Conservation (phyloP, 1,140 invertebrate genomes). For the Lithobius niger region DNA sequence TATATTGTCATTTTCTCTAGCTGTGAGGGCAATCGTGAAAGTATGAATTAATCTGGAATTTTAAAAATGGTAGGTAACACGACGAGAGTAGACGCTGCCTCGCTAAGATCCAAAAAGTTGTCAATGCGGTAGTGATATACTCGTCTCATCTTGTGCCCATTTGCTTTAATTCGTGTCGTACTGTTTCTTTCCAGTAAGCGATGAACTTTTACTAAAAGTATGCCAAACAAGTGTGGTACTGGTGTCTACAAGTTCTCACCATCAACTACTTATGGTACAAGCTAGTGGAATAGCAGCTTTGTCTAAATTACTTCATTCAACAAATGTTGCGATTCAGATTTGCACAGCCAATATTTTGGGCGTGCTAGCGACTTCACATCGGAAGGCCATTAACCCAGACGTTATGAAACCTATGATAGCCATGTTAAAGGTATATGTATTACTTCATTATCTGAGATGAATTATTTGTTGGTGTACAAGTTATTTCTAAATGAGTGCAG, state of each 20-base stretch:
- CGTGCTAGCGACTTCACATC: not conserved
- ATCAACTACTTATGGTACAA: not conserved
- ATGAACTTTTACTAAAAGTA: not conserved
- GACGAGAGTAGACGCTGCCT: too few relatives aligned
- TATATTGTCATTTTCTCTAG: too few relatives aligned
- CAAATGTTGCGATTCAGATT: not conserved
- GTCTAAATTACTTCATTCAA: not conserved
- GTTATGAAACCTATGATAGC: constrained; percentile 3
- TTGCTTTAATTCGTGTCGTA: too few relatives aligned
- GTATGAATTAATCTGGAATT: too few relatives aligned
- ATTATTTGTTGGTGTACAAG: too few relatives aligned
- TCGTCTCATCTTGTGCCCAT: too few relatives aligned
- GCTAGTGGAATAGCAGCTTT: not conserved
- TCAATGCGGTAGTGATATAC: too few relatives aligned
- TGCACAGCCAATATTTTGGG: not conserved
- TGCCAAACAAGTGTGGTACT: not conserved
- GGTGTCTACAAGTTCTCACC: not conserved
- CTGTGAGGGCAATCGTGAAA: too few relatives aligned
- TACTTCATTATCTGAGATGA: too few relatives aligned
- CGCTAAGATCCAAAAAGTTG: too few relatives aligned
- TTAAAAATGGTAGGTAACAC: too few relatives aligned
- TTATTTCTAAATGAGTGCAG: too few relatives aligned
- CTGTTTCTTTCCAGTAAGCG: not conserved
- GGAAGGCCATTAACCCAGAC: not conserved
- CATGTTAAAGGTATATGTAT: constrained; percentile 1